Evolutionary conservation across 2,888 invertebrate genomes (phyloP).

Genomic region (Schrankia costaestrigalis): DNA sequence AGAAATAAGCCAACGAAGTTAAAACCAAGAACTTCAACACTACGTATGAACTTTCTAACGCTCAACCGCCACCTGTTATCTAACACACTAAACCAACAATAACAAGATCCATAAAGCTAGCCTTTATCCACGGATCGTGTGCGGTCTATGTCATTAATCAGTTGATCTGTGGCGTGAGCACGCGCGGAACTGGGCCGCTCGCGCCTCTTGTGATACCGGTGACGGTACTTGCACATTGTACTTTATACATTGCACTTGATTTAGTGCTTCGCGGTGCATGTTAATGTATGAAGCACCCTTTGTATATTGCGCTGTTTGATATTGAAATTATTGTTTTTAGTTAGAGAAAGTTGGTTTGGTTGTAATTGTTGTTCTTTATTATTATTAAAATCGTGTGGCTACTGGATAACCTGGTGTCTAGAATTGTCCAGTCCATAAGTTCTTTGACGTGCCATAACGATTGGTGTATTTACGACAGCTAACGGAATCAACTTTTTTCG

Average conservation of each 20-base stretch:
- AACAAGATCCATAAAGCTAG: conserved; percentile 16
- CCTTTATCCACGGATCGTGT: conserved; percentile 14
- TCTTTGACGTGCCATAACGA: too few species aligned
- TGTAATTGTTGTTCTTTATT: too few species aligned
- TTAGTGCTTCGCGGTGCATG: conserved; percentile 41
- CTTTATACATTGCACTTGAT: conserved; percentile 29
- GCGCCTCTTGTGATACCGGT: conserved; percentile 38
- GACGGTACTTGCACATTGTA: conserved; percentile 41
- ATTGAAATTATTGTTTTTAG: not conserved
- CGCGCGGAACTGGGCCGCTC: conserved; percentile 55
- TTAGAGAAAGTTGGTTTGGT: not conserved
- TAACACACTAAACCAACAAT: conserved; percentile 8
- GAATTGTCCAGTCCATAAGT: too few species aligned
- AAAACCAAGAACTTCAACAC: too few species aligned
- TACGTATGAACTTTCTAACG: not conserved
- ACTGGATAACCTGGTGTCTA: too few species aligned
- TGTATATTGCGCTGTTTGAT: too few species aligned
- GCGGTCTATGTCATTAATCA: conserved; percentile 33
- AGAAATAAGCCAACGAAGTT: too few species aligned
- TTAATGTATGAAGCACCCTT: conserved; percentile 25
- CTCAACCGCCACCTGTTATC: conserved; percentile 6
- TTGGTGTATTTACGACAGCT: too few species aligned
- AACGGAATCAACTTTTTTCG: too few species aligned
- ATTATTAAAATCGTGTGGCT: too few species aligned
- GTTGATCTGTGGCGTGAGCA: conserved; percentile 44